Base-by-base conservation (phyloP, 2,797 vertebrate genomes). In the Hyperoplus immaculatus region DNA sequence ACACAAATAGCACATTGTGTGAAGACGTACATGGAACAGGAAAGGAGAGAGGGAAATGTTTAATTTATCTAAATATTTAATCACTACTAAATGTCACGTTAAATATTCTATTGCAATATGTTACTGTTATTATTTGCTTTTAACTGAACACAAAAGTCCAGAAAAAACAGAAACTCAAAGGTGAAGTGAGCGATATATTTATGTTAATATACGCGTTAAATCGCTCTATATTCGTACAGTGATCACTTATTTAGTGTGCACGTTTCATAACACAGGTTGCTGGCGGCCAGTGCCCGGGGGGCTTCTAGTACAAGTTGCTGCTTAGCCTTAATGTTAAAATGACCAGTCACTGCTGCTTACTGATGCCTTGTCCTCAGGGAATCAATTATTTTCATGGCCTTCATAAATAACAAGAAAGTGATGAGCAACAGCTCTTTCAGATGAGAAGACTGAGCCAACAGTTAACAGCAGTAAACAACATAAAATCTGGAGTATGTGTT, bases 341-440 rank as follows among this genome's bases (percentile, higher is more conserved):
- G 64, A 75, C 78, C 72, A 6, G 74, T 83, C 62, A 10, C 72
- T 51, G 64, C 62, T 14, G 68, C 69, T 78, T 67, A 51, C 64
- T 43, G 46, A 49, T 56, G 75, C 50, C 76, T 71, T 49, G 51
- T 79, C 83, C 77, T 62, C 29, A 36, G 75, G 80, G 62, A 65
- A 75, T 78, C 66, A 78, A 57, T 84, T 85, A 82, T 83, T 88
- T 85, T 80, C 73, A 72, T 13, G 56, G 63, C 69, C 29, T 12
- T 69, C 69, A 77, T 78, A 62, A 76, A 80, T 64, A 62, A 55
- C 43, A 58, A 41, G 60, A 39, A 68, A 73, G 38, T 56, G 56
- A 69, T 63, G 60, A 78, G 49, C 55, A 58, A 56, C 54, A 78
- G 29, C 66, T 68, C 57, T 58, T 12, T 14, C 41, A 49, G 45